Percentiles rank a stretch among this genome's conserved stretches.
Conservation (phyloP, 2,888 invertebrate species). For the Ditylenchus weischeri region DNA sequence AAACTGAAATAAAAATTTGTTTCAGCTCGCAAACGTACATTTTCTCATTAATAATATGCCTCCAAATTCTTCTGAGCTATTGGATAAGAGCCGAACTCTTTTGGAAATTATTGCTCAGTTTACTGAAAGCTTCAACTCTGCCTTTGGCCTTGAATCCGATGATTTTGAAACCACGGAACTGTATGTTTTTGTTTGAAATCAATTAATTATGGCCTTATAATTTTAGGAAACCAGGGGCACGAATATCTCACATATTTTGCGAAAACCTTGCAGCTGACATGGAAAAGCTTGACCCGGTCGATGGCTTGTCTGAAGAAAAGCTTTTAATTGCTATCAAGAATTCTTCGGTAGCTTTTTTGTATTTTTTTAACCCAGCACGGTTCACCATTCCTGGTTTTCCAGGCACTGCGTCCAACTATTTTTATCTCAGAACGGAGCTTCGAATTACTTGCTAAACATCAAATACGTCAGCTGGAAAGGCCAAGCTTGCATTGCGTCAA, state of each 20-base stretch:
- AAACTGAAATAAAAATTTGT: not conserved
- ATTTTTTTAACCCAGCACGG: too few relatives aligned
- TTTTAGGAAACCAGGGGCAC: conserved; percentile 69
- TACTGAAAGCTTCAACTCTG: conserved; percentile 93
- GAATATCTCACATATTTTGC: conserved; percentile 98
- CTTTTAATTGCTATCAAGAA: conserved; percentile 96
- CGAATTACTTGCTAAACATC: conserved; percentile 92
- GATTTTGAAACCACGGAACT: conserved; percentile 97
- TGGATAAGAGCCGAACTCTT: conserved; percentile 76
- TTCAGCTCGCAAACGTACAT: too few relatives aligned
- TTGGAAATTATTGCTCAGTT: conserved; percentile 95
- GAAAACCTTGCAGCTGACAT: conserved; percentile 92
- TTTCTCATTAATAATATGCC: too few relatives aligned
- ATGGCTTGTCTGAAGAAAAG: conserved; percentile 82
- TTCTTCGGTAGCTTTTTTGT: conserved; percentile 71
- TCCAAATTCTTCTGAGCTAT: too few relatives aligned
- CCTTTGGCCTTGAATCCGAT: conserved; percentile 93
- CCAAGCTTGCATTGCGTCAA: conserved; percentile 91
- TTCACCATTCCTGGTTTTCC: conserved; percentile 4
- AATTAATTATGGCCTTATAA: too few relatives aligned
- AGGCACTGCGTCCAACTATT: conserved; percentile 65
- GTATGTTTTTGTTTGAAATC: conserved; percentile 68
- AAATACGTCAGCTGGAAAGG: conserved; percentile 90
- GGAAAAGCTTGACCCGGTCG: conserved; percentile 89
- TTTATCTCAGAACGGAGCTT: conserved; percentile 79